Conservation (phyloP, 2,888 invertebrate species). For the Eupithecia dodoneata region DNA sequence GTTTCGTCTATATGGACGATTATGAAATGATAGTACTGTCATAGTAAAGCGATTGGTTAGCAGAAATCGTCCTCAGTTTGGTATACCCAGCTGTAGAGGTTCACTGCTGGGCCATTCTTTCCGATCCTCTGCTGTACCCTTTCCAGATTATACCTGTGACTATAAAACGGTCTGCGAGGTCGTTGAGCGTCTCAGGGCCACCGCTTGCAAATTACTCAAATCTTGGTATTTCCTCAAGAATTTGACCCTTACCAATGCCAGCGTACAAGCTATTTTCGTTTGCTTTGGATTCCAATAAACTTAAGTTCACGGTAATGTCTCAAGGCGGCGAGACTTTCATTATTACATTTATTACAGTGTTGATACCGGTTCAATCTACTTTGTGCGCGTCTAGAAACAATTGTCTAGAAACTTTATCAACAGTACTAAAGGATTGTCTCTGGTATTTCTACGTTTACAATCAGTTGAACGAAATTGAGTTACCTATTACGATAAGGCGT, state of each 20-base stretch:
- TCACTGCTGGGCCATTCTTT: background rate
- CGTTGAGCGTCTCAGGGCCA: background rate
- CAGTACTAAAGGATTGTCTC: slow-evolving; percentile 9
- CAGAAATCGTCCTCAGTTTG: too few species aligned
- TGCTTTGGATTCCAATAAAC: slow-evolving; percentile 19
- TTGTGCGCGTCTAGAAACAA: background rate
- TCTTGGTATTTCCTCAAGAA: slow-evolving; percentile 12
- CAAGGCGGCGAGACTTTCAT: slow-evolving; percentile 34
- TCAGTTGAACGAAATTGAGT: slow-evolving; percentile 15
- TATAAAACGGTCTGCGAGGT: background rate
- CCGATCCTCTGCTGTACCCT: background rate
- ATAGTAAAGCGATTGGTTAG: too few species aligned
- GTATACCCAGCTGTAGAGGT: background rate
- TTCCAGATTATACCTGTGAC: background rate
- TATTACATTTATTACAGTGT: slow-evolving; percentile 20
- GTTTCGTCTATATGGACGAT: too few species aligned
- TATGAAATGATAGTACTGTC: too few species aligned
- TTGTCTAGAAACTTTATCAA: slow-evolving; percentile 12
- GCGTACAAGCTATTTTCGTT: slow-evolving; percentile 23
- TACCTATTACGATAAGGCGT: slow-evolving; percentile 22
- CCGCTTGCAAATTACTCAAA: slow-evolving; percentile 1
- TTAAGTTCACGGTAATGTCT: slow-evolving; percentile 30
- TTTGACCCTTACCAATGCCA: slow-evolving; percentile 18
- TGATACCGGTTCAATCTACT: slow-evolving; percentile 16
- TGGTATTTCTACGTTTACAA: slow-evolving; percentile 12